Evolutionary conservation across 1,140 invertebrate species (phyloP), one percentile per base, ranked within the genome.

Genomic region (Apis mellifera): DNA sequence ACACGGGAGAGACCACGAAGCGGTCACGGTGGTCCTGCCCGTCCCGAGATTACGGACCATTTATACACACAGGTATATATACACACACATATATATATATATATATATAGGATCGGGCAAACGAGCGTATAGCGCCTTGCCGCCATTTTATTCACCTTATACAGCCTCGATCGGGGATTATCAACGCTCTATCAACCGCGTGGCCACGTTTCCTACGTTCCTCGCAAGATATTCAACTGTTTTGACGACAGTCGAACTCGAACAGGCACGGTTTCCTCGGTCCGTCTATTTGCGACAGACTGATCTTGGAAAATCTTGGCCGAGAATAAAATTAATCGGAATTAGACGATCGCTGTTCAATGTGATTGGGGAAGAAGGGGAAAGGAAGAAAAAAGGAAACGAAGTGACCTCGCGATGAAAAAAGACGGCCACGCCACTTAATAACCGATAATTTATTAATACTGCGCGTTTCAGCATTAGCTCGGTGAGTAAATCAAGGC

Each of bases 401-500:
- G 59, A 64, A 48, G 72, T 19, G 54, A 71, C 8, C 66, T 21
- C 9, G 23, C 66, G 74, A 70, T 66, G 71, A 23, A 71, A 84
- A 76, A 64, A 59, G 62, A 87, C 70, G 73, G 64, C 54, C 74
- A 70, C 62, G 72, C 83, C 83, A 90, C 90, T 92, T 92, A 93
- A 92, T 93, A 93, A 92, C 88, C 78, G 85, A 92, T 91, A 92
- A 93, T 93, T 93, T 93, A 93, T 92, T 92, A 92, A 92, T 92
- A 89, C 89, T 83, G 85, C 79, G 32, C 76, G 81, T 83, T 85
- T 7, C 83, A 84, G 85, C 84, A 89, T 92, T 91, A 92, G 88
- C 72, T 74, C 81, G 86, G 89, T 80, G 86, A 92, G 91, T 93
- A 93, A 93, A 93, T 93, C 92, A 93, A 92, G 85, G 89, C 85